Conservation (phyloP, 2,113 vertebrate species). For the Triplophysa siluroides region DNA sequence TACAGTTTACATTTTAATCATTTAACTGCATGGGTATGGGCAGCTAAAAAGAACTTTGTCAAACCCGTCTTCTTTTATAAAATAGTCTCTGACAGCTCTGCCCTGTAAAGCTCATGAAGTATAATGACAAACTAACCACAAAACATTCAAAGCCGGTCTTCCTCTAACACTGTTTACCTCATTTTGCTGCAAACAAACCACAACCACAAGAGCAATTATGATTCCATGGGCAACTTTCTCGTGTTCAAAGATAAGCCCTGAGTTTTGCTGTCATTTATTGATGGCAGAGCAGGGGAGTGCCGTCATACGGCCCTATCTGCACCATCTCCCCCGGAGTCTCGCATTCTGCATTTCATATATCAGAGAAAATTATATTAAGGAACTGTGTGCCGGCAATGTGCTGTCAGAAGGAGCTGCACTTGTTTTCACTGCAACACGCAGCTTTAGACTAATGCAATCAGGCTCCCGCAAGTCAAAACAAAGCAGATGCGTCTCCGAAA, state of each 20-base stretch:
- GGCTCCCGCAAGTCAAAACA: constrained; percentile 65
- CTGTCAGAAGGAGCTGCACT: constrained; percentile 68
- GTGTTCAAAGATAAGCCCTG: constrained; percentile 18
- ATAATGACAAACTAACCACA: constrained; percentile 63
- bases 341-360: constrained; percentile 72
- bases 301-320: constrained; percentile 61
- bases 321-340: constrained; percentile 63
- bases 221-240: constrained; percentile 44
- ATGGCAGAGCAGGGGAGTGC: constrained; percentile 36
- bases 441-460: constrained; percentile 73
- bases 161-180: constrained; percentile 44
- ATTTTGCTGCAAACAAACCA: constrained; percentile 37
- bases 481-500: constrained; percentile 64
- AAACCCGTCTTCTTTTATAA: not conserved
- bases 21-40: not conserved
- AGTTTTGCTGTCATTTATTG: not conserved
- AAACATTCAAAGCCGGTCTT: constrained; percentile 61
- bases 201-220: constrained; percentile 65
- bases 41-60: constrained; percentile 18
- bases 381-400: constrained; percentile 56
- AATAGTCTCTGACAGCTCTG: constrained; percentile 53
- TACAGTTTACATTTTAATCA: constrained; percentile 9
- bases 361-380: constrained; percentile 74
- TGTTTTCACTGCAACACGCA: constrained; percentile 63
- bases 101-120: constrained; percentile 58